Percentiles rank a stretch among this genome's conserved stretches.
Evolutionary conservation across 1,140 invertebrate genomes (phyloP).

Genomic region (Habropoda laboriosa): DNA sequence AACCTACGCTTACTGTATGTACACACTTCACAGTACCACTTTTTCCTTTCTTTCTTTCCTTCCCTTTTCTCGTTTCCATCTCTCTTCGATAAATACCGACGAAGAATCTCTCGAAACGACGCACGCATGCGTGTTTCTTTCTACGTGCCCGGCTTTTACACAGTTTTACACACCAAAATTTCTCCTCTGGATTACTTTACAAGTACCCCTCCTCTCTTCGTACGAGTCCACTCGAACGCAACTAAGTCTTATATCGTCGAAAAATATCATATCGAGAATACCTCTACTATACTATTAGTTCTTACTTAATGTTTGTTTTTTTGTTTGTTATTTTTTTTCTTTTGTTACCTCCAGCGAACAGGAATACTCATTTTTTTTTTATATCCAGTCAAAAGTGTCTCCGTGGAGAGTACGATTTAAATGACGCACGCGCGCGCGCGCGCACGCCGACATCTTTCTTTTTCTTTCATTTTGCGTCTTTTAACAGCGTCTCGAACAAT

Average conservation of each 20-base stretch:
- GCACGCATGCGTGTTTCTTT: slow-evolving; percentile 7
- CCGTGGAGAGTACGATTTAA: slow-evolving; percentile 68
- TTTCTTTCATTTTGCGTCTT: slow-evolving; percentile 40
- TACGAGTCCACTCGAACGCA: slow-evolving; percentile 55
- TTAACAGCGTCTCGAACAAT: neutral
- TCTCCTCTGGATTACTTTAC: slow-evolving; percentile 72
- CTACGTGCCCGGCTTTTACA: slow-evolving; percentile 11
- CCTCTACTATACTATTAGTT: slow-evolving; percentile 75
- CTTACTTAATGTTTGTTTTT: slow-evolving; percentile 67
- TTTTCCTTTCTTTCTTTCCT: slow-evolving; percentile 35
- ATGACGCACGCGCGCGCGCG: neutral
- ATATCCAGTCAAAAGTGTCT: slow-evolving; percentile 72
- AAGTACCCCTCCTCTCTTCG: slow-evolving; percentile 59
- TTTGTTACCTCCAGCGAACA: slow-evolving; percentile 71
- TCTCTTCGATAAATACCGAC: too few relatives aligned
- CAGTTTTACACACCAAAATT: slow-evolving; percentile 31
- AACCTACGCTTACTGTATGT: slow-evolving; percentile 53
- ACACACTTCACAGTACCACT: slow-evolving; percentile 46
- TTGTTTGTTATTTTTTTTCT: neutral
- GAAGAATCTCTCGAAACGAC: too few relatives aligned
- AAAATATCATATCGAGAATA: slow-evolving; percentile 77
- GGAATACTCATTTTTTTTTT: slow-evolving; percentile 72
- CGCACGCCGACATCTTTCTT: too few relatives aligned
- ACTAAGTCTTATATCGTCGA: slow-evolving; percentile 77
- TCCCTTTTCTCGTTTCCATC: slow-evolving; percentile 28